Evolutionary conservation across 1,140 invertebrate species (phyloP).

Genomic region (Druon quercuslanigerum): DNA sequence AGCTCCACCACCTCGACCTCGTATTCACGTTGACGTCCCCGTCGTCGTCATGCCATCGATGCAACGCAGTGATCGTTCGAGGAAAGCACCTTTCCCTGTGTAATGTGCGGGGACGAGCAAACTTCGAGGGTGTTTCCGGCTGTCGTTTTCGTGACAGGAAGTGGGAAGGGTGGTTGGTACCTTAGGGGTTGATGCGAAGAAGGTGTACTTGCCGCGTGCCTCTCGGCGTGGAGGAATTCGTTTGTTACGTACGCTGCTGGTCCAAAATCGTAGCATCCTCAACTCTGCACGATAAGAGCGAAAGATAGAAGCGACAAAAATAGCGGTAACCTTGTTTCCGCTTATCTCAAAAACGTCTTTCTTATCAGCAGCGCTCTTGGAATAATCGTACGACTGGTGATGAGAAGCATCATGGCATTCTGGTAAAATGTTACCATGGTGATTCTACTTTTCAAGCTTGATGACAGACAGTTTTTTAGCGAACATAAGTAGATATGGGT

Average conservation of each 20-base stretch:
- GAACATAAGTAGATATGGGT: background rate
- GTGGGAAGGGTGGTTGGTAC: background rate
- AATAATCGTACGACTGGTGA: slow-evolving; percentile 5
- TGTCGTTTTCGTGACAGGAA: background rate
- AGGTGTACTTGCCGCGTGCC: background rate
- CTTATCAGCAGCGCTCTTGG: slow-evolving; percentile 12
- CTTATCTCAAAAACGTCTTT: slow-evolving; percentile 13
- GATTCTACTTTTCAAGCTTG: background rate
- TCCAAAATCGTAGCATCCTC: slow-evolving; percentile 21
- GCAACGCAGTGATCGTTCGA: background rate
- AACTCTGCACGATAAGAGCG: background rate
- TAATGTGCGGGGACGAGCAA: background rate
- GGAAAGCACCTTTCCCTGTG: background rate
- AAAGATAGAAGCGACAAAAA: slow-evolving; percentile 9
- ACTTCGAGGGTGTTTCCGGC: background rate
- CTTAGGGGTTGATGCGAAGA: background rate
- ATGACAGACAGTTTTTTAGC: background rate
- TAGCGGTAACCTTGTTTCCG: slow-evolving; percentile 30
- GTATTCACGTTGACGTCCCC: slow-evolving; percentile 15
- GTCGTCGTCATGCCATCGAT: background rate
- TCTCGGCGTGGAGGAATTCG: background rate
- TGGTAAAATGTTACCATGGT: background rate
- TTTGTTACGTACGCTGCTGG: background rate
- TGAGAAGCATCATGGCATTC: background rate
- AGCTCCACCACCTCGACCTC: slow-evolving; percentile 35